These are phyloP conservation scores for Euglossa dilemma DNA, from an alignment of 1,140 invertebrate species.

Conservation along the genomic window DNA sequence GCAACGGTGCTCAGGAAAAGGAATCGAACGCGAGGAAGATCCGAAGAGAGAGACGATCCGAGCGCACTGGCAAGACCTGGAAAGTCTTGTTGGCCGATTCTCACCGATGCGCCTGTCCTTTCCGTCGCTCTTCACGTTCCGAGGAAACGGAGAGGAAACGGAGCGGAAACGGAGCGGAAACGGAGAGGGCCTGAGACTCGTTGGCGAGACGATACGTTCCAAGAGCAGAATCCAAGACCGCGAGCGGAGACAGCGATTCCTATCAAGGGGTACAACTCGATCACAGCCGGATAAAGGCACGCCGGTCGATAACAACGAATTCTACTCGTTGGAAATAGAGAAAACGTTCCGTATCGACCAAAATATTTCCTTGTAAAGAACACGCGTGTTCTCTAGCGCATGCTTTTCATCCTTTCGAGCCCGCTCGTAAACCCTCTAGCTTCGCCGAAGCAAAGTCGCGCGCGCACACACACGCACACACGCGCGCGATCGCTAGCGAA, in stretches of 20 bases:
- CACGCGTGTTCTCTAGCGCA: too few relatives aligned
- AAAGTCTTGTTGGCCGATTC: slow-evolving; percentile 75
- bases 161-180: neutral
- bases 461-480: too few relatives aligned
- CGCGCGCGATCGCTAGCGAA: neutral
- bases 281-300: neutral
- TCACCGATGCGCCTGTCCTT: slow-evolving; percentile 34
- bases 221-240: neutral
- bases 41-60: neutral
- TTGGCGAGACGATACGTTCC: slow-evolving; percentile 53
- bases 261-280: neutral
- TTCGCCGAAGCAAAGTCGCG: neutral
- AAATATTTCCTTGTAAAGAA: neutral
- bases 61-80: slow-evolving; percentile 73
- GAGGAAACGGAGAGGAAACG: neutral
- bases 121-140: neutral
- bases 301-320: neutral
- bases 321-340: neutral
- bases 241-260: neutral
- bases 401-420: neutral
- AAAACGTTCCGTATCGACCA: too few relatives aligned
- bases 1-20: slow-evolving; percentile 59
- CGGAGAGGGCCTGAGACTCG: slow-evolving; percentile 49
- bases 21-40: slow-evolving; percentile 9
- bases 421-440: neutral